A percentile compares a stretch with the other conserved stretches of the same genome.
Evolutionary conservation across 2,113 vertebrate species (phyloP).

Genomic region (Acrocephalus arundinaceus): DNA sequence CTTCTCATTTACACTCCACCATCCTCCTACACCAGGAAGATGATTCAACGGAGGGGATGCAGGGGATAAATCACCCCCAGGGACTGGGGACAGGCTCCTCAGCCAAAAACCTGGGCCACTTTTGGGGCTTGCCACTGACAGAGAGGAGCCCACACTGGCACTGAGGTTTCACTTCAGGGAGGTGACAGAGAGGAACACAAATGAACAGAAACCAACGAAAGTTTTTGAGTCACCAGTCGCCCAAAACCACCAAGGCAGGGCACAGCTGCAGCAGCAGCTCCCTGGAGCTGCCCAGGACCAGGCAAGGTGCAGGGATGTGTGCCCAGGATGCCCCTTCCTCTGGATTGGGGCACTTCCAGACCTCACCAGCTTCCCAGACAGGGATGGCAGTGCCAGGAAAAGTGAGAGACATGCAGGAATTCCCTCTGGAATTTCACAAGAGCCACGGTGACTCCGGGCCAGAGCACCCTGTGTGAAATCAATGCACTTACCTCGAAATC

Average conservation of each 20-base stretch:
- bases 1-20: background rate
- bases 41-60: accelerated
- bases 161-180: conserved; percentile 30
- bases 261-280: background rate
- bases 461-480: background rate
- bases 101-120: background rate
- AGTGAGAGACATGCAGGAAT: background rate
- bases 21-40: accelerated
- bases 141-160: background rate
- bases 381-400: background rate
- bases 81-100: background rate
- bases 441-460: background rate
- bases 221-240: background rate
- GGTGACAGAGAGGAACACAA: conserved; percentile 24
- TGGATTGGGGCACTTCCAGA: accelerated
- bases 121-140: accelerated
- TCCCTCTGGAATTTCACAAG: background rate
- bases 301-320: background rate
- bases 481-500: accelerated
- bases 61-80: background rate
- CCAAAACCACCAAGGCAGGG: background rate
- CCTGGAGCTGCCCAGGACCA: accelerated
- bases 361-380: background rate
- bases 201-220: conserved; percentile 59
- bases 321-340: accelerated